These are phyloP conservation scores for Antigone vipio DNA, from an alignment of 2,113 vertebrate species.

Conservation along the genomic window DNA sequence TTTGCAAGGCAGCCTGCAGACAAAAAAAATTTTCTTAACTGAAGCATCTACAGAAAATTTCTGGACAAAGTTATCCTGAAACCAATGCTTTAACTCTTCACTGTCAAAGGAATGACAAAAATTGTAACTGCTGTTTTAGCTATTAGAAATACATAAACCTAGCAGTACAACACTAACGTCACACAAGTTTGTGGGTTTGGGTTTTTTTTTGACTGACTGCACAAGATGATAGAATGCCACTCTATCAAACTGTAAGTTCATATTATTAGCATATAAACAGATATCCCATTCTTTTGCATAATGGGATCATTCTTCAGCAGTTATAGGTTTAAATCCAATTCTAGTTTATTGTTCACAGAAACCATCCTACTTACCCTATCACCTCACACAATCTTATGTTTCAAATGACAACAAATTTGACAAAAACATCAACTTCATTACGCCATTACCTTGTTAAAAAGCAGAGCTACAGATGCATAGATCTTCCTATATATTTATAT, in stretches of 20 bases:
- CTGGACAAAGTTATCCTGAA: neutral
- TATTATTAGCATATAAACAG: neutral
- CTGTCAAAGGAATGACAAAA: neutral
- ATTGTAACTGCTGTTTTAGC: neutral
- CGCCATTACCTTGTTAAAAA: neutral
- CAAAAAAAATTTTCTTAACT: neutral
- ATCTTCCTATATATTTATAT: neutral
- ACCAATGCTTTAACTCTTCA: neutral
- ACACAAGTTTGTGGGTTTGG: neutral
- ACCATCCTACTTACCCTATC: neutral
- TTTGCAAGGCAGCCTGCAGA: constrained; percentile 86
- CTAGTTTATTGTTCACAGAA: neutral
- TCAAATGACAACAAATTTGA: neutral
- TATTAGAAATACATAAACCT: neutral
- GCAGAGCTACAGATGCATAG: neutral
- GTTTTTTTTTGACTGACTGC: neutral
- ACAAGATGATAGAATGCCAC: neutral
- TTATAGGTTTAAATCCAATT: neutral
- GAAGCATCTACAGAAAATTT: neutral
- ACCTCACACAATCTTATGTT: neutral
- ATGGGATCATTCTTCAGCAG: neutral
- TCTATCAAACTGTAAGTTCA: neutral
- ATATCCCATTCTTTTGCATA: neutral
- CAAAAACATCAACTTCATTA: neutral
- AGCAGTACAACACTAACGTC: neutral